phyloP scores from a whole-genome alignment of 2,797 vertebrate species.

The Lutjanus argentimaculatus region DNA sequence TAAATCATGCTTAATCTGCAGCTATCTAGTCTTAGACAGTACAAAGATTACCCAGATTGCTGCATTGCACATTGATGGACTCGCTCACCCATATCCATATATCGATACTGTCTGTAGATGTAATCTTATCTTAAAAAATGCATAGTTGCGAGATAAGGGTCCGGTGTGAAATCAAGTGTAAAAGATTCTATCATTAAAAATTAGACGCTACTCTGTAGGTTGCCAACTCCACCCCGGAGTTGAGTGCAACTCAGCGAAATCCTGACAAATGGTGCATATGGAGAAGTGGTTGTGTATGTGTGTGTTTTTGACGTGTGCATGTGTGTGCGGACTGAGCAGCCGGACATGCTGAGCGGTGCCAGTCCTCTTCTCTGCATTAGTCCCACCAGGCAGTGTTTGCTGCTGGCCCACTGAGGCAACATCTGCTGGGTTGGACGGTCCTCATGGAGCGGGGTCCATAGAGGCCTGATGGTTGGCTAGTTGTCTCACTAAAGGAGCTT shows the following conservation, averaged over 20 bases:
- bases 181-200: constrained; percentile 71
- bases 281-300: constrained; percentile 48
- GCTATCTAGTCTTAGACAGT: constrained; percentile 1
- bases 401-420: constrained; percentile 86
- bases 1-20: constrained; percentile 11
- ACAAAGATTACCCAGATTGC: constrained; percentile 18
- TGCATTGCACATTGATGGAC: constrained; percentile 31
- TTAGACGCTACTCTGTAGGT: constrained; percentile 51
- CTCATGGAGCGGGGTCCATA: constrained; percentile 72
- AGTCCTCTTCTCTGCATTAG: constrained; percentile 66
- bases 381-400: constrained; percentile 79
- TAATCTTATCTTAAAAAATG: constrained; percentile 56
- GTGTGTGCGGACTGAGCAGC: constrained; percentile 73
- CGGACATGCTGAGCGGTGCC: constrained; percentile 77
- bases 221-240: constrained; percentile 54
- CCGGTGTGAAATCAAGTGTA: constrained; percentile 51
- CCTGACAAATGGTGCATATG: constrained; percentile 70
- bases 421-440: constrained; percentile 83
- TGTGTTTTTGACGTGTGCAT: constrained; percentile 36
- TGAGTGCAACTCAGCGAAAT: constrained; percentile 75
- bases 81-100: constrained; percentile 11
- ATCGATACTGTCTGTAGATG: constrained; percentile 29
- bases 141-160: constrained; percentile 55
- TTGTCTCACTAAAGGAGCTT: constrained; percentile 63
- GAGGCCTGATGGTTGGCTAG: constrained; percentile 78